phyloP scores from a whole-genome alignment of 1,140 invertebrate species.

The Procambarus virginalis region DNA sequence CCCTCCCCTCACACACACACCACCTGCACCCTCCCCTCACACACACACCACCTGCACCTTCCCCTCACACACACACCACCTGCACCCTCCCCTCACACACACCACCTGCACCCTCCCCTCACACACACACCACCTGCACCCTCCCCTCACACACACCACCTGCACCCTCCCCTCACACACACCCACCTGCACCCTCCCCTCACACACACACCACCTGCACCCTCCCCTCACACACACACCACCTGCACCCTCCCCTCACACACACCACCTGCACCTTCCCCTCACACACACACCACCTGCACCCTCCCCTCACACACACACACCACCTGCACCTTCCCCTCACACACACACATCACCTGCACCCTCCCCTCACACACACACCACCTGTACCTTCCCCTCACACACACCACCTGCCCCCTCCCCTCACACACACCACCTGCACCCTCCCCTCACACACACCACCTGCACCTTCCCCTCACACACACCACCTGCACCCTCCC shows the following conservation, averaged over 20 bases:
- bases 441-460: neutral
- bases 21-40: too few species aligned
- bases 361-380: too few species aligned
- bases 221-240: neutral
- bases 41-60: neutral
- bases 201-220: neutral
- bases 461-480: neutral
- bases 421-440: too few species aligned
- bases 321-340: too few species aligned
- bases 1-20: too few species aligned
- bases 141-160: neutral
- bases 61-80: neutral
- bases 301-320: neutral
- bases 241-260: too few species aligned
- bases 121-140: neutral
- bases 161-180: too few species aligned
- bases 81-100: too few species aligned
- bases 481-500: neutral
- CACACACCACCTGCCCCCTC: neutral
- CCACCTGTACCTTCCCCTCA: neutral
- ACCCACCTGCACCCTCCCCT: too few species aligned
- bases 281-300: neutral
- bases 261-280: too few species aligned
- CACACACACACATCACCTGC: too few species aligned
- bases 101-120: too few species aligned